phyloP scores from a whole-genome alignment of 2,113 vertebrate species.

The Sterna hirundo region DNA sequence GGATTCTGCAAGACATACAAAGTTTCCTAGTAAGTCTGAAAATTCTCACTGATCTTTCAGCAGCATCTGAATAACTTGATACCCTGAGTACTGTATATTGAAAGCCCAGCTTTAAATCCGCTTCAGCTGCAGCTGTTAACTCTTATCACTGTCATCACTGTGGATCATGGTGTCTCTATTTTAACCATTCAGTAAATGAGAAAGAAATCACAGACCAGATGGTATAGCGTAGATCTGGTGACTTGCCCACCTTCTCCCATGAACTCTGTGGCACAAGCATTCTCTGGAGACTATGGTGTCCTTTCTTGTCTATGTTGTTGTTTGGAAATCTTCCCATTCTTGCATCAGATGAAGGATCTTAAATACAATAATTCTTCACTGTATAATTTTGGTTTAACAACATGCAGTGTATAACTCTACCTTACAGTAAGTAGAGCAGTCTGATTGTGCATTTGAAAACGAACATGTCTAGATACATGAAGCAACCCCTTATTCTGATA shows the following conservation, averaged over 20 bases:
- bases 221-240: neutral
- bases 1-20: neutral
- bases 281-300: neutral
- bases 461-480: neutral
- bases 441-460: neutral
- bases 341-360: neutral
- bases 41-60: neutral
- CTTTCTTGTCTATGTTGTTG: neutral
- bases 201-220: neutral
- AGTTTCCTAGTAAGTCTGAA: neutral
- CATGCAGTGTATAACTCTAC: neutral
- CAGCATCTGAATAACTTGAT: neutral
- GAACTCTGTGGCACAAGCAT: neutral
- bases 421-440: neutral
- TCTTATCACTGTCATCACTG: neutral
- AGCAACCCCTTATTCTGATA: neutral
- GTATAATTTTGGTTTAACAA: neutral
- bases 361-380: neutral
- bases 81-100: neutral
- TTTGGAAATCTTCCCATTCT: neutral
- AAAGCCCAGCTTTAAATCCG: neutral
- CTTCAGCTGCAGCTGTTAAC: neutral
- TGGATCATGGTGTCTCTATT: neutral
- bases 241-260: neutral
- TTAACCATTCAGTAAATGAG: neutral